Conservation (phyloP, 2,797 vertebrate species). For the Acrossocheilus wenchowensis region DNA sequence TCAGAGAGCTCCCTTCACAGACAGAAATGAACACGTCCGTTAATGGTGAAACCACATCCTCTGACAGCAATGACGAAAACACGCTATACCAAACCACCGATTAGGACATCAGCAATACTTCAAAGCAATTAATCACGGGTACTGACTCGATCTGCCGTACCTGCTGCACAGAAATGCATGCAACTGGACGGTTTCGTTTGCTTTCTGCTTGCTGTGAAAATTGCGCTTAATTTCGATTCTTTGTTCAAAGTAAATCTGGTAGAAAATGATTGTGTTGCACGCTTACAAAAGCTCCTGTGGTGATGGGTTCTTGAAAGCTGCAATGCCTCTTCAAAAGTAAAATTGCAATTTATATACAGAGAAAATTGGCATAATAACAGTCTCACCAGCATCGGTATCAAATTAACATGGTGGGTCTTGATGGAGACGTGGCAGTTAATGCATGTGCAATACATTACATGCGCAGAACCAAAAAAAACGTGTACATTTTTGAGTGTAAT, state of each 20-base stretch:
- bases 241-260: background rate
- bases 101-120: background rate
- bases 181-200: background rate
- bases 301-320: background rate
- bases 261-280: background rate
- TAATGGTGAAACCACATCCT: constrained; percentile 69
- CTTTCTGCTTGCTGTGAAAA: background rate
- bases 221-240: background rate
- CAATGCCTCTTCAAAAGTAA: background rate
- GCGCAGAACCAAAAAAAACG: background rate
- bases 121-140: background rate
- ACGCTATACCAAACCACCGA: background rate
- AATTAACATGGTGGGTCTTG: background rate
- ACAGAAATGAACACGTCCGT: constrained; percentile 25
- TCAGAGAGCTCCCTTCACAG: constrained; percentile 25
- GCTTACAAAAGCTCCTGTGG: background rate
- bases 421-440: background rate
- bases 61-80: constrained; percentile 38
- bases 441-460: background rate
- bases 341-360: constrained; percentile 4
- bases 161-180: background rate
- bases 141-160: background rate
- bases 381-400: background rate
- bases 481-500: background rate
- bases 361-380: constrained; percentile 16